Conservation (phyloP, 2,113 vertebrate species). For the Podilymbus podiceps region DNA sequence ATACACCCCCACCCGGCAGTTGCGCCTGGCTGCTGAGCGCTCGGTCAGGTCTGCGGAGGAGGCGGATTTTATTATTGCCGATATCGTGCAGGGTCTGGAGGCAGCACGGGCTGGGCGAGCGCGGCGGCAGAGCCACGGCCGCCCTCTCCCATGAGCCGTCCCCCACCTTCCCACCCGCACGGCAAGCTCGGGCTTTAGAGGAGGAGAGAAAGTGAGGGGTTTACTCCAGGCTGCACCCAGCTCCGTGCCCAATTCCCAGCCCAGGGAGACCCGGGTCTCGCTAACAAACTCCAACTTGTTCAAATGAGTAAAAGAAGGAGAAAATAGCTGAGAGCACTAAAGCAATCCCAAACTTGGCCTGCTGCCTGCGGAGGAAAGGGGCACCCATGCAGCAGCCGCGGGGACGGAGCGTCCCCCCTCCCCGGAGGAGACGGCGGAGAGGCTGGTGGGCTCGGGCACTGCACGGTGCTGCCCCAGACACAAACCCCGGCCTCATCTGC, state of each 20-base stretch:
- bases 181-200: background rate
- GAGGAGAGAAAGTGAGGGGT: background rate
- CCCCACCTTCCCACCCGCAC: background rate
- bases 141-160: fast-evolving
- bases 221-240: background rate
- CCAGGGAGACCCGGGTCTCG: fast-evolving
- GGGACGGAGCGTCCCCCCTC: fast-evolving
- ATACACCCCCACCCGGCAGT: background rate
- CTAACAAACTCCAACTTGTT: background rate
- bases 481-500: background rate
- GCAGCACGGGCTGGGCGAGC: fast-evolving
- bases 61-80: background rate
- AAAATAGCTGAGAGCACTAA: background rate
- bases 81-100: background rate
- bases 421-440: background rate
- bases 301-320: background rate
- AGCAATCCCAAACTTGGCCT: background rate
- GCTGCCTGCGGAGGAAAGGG: background rate
- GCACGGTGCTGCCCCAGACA: background rate
- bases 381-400: background rate
- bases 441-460: fast-evolving
- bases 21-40: background rate
- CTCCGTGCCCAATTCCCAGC: background rate
- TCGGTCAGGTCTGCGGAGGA: background rate
- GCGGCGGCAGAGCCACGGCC: background rate